Percentiles rank a stretch among this genome's conserved stretches.
phyloP scores from a whole-genome alignment of 2,797 vertebrate species.

The Botia kubotai region DNA sequence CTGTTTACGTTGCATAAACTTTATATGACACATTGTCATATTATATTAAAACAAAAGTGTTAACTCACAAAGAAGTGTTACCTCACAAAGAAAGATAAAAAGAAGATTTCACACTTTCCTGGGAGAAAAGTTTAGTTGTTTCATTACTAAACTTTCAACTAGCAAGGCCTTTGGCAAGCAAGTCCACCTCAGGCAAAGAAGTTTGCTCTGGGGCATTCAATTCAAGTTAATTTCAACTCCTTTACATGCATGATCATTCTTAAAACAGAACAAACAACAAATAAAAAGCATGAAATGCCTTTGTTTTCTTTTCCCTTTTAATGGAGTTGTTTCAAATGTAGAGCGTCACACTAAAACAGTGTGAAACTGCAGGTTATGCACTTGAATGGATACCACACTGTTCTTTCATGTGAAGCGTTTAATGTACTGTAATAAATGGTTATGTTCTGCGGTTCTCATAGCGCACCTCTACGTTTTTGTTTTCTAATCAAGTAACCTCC shows the following conservation, averaged over 20 bases:
- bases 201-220: constrained; percentile 11
- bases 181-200: constrained; percentile 29
- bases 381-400: neutral
- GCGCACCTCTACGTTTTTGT: neutral
- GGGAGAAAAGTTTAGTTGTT: neutral
- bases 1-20: too few species aligned
- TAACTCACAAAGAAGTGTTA: neutral
- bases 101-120: neutral
- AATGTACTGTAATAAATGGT: neutral
- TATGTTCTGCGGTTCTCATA: neutral
- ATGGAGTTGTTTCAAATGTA: neutral
- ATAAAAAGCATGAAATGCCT: neutral
- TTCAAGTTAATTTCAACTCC: neutral
- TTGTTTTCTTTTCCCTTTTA: neutral
- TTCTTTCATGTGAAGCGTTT: neutral
- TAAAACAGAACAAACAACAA: constrained; percentile 18
- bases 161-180: constrained; percentile 14
- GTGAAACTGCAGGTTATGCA: too few species aligned
- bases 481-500: too few species aligned
- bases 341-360: too few species aligned
- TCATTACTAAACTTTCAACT: constrained; percentile 33
- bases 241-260: constrained; percentile 6
- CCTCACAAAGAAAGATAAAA: neutral
- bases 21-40: neutral
- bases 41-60: neutral